These are phyloP conservation scores for Eugnorisma glareosa DNA, from an alignment of 2,888 invertebrate genomes.

Conservation along the genomic window DNA sequence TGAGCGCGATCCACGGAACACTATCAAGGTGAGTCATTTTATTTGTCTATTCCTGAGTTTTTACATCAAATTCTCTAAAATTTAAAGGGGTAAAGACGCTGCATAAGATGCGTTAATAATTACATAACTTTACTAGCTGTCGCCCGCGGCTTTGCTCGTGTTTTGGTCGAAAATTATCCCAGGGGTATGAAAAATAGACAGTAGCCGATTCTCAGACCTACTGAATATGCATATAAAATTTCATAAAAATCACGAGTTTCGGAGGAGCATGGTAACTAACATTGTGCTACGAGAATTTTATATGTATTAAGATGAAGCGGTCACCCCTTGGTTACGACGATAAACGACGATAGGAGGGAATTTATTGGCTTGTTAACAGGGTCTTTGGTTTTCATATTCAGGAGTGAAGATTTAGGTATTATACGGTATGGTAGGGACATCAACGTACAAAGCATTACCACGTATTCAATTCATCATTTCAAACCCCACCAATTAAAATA, in stretches of 20 bases:
- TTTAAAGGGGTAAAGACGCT: background rate
- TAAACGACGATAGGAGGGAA: background rate
- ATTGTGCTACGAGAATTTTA: too few relatives aligned
- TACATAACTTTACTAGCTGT: too few relatives aligned
- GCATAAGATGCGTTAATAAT: background rate
- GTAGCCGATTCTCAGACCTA: too few relatives aligned
- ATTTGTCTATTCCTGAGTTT: conserved; percentile 5
- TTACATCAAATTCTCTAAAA: background rate
- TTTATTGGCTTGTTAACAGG: background rate
- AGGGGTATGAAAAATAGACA: too few relatives aligned
- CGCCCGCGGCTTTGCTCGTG: too few relatives aligned
- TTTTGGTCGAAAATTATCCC: too few relatives aligned
- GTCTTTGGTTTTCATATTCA: background rate
- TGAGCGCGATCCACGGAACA: conserved; percentile 55
- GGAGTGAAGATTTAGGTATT: background rate
- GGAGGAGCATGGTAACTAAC: too few relatives aligned
- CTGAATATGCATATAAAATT: too few relatives aligned
- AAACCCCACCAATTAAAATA: background rate
- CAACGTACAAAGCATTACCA: background rate
- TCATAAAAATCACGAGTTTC: too few relatives aligned
- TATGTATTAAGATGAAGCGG: too few relatives aligned
- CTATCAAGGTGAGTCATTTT: conserved; percentile 61
- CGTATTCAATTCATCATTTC: background rate
- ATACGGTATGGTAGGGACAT: background rate
- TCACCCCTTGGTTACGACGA: background rate